phyloP scores from a whole-genome alignment of 2,797 vertebrate genomes.

The Sarcophilus harrisii region DNA sequence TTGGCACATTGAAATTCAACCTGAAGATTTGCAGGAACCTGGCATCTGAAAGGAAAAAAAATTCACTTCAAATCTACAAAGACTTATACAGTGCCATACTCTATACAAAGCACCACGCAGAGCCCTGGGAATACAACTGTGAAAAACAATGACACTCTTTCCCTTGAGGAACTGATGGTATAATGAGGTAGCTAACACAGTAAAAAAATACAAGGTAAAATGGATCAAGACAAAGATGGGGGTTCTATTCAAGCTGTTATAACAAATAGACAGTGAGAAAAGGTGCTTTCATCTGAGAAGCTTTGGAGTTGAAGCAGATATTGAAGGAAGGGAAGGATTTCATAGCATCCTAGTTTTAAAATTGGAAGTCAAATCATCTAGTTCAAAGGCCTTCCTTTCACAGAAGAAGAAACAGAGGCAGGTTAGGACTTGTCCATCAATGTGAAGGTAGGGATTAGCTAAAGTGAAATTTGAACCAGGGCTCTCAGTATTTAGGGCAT shows the following conservation, averaged over 20 bases:
- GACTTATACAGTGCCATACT: background rate
- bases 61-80: background rate
- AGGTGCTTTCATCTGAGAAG: background rate
- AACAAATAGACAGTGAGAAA: background rate
- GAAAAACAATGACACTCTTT: background rate
- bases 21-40: background rate
- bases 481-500: background rate
- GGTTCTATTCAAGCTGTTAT: background rate
- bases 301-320: background rate
- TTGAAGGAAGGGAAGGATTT: background rate
- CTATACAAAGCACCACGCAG: background rate
- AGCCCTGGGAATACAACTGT: background rate
- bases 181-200: background rate
- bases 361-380: background rate
- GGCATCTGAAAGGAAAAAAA: background rate
- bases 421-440: background rate
- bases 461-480: background rate
- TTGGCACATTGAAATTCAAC: conserved; percentile 7
- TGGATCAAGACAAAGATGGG: background rate
- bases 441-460: background rate
- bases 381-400: background rate
- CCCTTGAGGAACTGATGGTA: background rate
- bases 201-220: background rate
- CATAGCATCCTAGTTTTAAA: background rate
- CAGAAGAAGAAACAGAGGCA: background rate